A percentile compares a stretch with the other conserved stretches of the same genome.
phyloP scores from a whole-genome alignment of 2,888 invertebrate genomes.

The Drosophila anceps region DNA sequence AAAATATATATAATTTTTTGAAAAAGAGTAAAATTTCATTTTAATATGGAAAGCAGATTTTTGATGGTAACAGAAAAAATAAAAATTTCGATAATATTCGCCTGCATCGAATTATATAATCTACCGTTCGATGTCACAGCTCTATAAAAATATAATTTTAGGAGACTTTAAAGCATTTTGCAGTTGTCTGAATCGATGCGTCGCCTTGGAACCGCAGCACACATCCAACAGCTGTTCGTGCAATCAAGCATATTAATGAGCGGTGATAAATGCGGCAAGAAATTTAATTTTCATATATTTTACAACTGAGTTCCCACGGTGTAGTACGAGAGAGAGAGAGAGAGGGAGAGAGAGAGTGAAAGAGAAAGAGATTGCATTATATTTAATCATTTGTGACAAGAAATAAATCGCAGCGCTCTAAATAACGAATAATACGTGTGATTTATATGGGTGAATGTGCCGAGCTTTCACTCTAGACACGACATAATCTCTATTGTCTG shows the following conservation, averaged over 20 bases:
- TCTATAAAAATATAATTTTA: conserved; percentile 28
- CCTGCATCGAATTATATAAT: conserved; percentile 14
- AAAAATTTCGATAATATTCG: not conserved
- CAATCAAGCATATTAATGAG: conserved; percentile 71
- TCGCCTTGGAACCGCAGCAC: conserved; percentile 34
- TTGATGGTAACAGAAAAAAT: too few species aligned
- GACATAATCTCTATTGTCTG: conserved; percentile 25
- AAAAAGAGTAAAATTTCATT: not conserved
- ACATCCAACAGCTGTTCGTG: conserved; percentile 73
- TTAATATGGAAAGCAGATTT: not conserved
- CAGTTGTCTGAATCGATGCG: conserved; percentile 54
- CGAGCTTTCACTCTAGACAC: conserved; percentile 19
- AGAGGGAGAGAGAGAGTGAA: not conserved
- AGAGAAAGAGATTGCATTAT: conserved; percentile 42
- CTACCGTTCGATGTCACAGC: conserved; percentile 22
- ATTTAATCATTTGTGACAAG: conserved; percentile 80
- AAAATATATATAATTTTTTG: not conserved
- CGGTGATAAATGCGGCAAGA: conserved; percentile 66
- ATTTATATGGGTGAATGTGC: conserved; percentile 13
- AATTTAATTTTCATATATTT: conserved; percentile 59
- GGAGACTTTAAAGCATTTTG: conserved; percentile 45
- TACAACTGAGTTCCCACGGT: conserved; percentile 31
- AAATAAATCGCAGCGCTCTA: conserved; percentile 71
- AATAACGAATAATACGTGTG: conserved; percentile 21
- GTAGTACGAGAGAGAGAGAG: not conserved